Conservation (phyloP, 2,113 vertebrate genomes). For the Heptranchias perlo region DNA sequence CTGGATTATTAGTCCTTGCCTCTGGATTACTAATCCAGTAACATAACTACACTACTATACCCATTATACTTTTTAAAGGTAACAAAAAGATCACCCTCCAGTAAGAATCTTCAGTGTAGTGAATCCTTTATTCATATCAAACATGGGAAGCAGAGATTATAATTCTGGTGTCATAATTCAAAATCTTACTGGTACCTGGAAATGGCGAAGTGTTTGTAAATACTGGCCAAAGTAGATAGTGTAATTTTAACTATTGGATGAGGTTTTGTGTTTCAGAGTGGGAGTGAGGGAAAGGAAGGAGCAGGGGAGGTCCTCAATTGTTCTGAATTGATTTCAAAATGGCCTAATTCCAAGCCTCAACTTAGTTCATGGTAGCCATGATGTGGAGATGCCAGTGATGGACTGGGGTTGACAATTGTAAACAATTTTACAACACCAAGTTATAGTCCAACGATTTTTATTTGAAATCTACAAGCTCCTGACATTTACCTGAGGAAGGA, state of each 20-base stretch:
- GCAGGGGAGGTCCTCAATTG: too few relatives aligned
- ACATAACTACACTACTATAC: not conserved
- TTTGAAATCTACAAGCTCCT: too few relatives aligned
- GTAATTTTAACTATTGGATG: not conserved
- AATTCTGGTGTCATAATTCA: not conserved
- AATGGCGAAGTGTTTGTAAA: not conserved
- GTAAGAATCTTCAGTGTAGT: not conserved
- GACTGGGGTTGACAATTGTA: too few relatives aligned
- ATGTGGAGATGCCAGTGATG: too few relatives aligned
- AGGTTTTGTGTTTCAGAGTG: not conserved
- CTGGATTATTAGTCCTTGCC: not conserved
- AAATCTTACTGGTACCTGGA: not conserved
- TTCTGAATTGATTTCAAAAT: not conserved
- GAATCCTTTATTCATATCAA: not conserved
- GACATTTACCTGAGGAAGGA: too few relatives aligned
- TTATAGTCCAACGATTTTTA: too few relatives aligned
- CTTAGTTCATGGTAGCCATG: not conserved
- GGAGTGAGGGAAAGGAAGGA: not conserved
- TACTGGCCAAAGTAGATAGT: not conserved
- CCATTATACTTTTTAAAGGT: not conserved
- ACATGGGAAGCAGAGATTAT: not conserved
- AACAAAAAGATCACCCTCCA: not conserved
- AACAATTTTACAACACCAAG: too few relatives aligned
- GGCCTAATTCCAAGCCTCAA: not conserved
- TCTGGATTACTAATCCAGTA: not conserved